Percentiles rank a stretch among this genome's conserved stretches.
Conservation (phyloP, 2,888 invertebrate genomes). For the Cartodere bifasciata region DNA sequence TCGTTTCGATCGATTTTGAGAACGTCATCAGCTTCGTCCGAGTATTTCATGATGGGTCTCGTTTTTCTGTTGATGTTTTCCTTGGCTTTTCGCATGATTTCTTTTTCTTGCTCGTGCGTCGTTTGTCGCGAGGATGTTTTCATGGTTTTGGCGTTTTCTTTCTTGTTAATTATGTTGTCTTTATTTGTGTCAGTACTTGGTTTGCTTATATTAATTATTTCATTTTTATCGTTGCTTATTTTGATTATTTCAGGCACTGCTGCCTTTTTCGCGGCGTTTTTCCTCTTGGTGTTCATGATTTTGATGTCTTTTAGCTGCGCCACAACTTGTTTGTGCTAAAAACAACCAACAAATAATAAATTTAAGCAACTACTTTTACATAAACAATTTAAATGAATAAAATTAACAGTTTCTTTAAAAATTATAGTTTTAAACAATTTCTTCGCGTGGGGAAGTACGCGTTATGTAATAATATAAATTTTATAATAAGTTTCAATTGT, state of each 20-base stretch:
- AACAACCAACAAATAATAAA: too few species aligned
- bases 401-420: too few species aligned
- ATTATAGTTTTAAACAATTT: too few species aligned
- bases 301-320: too few species aligned
- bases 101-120: constrained; percentile 27
- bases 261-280: too few species aligned
- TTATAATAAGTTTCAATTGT: too few species aligned
- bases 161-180: neutral
- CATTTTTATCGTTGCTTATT: neutral
- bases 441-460: too few species aligned
- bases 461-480: too few species aligned
- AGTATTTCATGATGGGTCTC: constrained; percentile 30
- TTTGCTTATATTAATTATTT: neutral
- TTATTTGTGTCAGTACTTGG: neutral
- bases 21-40: constrained; percentile 24
- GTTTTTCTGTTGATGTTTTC: constrained; percentile 30
- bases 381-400: too few species aligned
- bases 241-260: constrained; percentile 1
- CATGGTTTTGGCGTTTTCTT: constrained; percentile 3
- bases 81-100: constrained; percentile 30
- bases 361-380: too few species aligned
- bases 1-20: constrained; percentile 23
- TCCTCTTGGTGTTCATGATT: too few species aligned
- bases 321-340: too few species aligned
- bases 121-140: neutral